These are phyloP conservation scores for western clawed frog (Xenopus tropicalis) DNA, from an alignment of 2,113 vertebrate species.

Conservation along the genomic window DNA sequence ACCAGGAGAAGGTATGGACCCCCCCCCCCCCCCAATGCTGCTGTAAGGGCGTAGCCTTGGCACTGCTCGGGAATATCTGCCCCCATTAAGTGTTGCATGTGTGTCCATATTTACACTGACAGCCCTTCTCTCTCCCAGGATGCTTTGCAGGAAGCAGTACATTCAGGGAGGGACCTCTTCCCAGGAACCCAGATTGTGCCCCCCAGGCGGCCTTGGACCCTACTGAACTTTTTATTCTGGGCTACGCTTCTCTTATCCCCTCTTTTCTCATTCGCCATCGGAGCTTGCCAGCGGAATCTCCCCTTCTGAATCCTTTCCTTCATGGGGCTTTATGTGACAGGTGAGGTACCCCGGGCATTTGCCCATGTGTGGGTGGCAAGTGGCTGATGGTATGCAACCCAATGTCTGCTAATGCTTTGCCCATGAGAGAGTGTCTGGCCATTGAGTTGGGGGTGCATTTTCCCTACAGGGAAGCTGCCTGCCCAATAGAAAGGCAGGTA, in stretches of 20 bases:
- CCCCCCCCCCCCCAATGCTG: too few species aligned
- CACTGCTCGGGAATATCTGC: too few species aligned
- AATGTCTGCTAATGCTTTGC: too few species aligned
- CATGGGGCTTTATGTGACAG: conserved; percentile 87
- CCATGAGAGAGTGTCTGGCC: too few species aligned
- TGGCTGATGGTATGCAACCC: too few species aligned
- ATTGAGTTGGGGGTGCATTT: too few species aligned
- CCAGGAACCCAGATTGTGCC: conserved; percentile 82
- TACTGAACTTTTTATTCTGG: conserved; percentile 95
- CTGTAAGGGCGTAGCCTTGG: too few species aligned
- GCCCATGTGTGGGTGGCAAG: too few species aligned
- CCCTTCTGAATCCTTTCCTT: conserved; percentile 90
- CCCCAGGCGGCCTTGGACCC: conserved; percentile 80
- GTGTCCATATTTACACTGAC: too few species aligned
- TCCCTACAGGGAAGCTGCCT: too few species aligned
- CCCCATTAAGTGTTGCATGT: too few species aligned
- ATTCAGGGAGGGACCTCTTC: conserved; percentile 77
- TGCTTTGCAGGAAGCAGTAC: conserved; percentile 88
- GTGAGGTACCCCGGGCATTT: conserved; percentile 55
- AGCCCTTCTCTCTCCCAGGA: conserved; percentile 65
- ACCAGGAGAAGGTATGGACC: conserved; percentile 92
- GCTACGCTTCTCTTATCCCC: conserved; percentile 90
- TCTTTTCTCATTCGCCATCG: conserved; percentile 87
- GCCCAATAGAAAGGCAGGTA: too few species aligned
- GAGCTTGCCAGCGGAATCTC: conserved; percentile 88